These are phyloP conservation scores for Hiodon tergisus DNA, from an alignment of 2,113 vertebrate species.

Conservation along the genomic window DNA sequence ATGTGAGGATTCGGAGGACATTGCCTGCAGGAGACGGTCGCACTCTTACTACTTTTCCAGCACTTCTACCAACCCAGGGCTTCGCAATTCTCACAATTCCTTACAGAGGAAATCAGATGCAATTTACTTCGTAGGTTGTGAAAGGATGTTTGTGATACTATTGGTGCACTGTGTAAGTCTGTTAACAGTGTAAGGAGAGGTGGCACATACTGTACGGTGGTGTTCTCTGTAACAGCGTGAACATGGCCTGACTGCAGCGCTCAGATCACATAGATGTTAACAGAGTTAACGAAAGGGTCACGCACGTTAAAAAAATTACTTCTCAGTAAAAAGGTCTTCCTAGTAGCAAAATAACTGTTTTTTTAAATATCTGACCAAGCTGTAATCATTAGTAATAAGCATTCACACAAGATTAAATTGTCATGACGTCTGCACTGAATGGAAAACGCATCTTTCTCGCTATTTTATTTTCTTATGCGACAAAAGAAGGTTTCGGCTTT, in stretches of 20 bases:
- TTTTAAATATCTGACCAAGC: background rate
- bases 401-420: background rate
- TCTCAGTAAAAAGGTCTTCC: background rate
- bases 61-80: background rate
- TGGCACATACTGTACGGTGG: background rate
- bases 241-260: background rate
- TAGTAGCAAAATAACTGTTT: background rate
- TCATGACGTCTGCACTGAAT: background rate
- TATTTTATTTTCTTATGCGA: background rate
- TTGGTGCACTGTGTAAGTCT: too few species aligned
- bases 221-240: background rate
- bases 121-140: too few species aligned
- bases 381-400: background rate
- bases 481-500: background rate
- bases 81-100: too few species aligned
- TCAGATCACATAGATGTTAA: background rate
- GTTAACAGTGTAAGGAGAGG: background rate
- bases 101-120: too few species aligned
- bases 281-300: background rate
- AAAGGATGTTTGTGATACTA: too few species aligned
- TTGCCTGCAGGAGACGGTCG: background rate
- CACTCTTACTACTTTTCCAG: background rate
- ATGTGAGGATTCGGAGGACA: constrained; percentile 1
- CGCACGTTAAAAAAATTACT: background rate
- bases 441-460: background rate